Base-by-base conservation (phyloP, 2,797 vertebrate genomes). In the Sus cebifrons region DNA sequence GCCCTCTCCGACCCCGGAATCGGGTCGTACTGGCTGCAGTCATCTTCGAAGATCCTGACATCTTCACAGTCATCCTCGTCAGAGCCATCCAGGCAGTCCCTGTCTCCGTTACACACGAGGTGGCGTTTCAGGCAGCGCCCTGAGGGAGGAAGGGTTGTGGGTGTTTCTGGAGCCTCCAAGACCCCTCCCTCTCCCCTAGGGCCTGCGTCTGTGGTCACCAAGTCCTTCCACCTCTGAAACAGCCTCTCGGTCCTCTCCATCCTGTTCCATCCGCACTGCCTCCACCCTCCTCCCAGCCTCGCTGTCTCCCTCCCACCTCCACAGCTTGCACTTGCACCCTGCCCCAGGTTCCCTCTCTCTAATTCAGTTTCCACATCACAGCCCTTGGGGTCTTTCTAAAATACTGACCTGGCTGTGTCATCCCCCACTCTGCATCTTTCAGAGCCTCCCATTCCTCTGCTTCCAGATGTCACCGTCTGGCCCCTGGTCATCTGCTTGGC, bases 91-190 rank as follows among this genome's bases (percentile, higher is more conserved):
- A 97, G 94, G 96, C 99, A 99, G 98, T 99, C 99, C 1, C 0
- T 0, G 36, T 99, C 99, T 85, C 99, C 99, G 0, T 99, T 99
- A 90, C 99, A 99, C 54, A 98, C 94, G 0, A 99, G 99, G 25
- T 98, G 98, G 94, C 79, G 98, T 97, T 99, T 99, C 96, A 99
- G 98, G 96, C 99, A 99, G 70, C 99, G 99, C 15, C 99, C 99
- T 99, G 77, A 58, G 74, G 94, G 29, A 98, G 16, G 21, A 70
- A 40, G 95, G 36, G 16, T 21, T 14, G 32, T 54, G 40, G 36
- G 3, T 67, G 54, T 27, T 83, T 25, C 1, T 5, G 36, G 73
- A 49, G 65, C 29, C 27, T 65, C 27, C 14, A 1, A 25, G 82
- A 60, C 25, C n/a, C 12, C 36, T 58, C 36, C n/a, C 15, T 4